Base-by-base conservation (phyloP, 2,888 invertebrate species). In the Amitus sp. region DNA sequence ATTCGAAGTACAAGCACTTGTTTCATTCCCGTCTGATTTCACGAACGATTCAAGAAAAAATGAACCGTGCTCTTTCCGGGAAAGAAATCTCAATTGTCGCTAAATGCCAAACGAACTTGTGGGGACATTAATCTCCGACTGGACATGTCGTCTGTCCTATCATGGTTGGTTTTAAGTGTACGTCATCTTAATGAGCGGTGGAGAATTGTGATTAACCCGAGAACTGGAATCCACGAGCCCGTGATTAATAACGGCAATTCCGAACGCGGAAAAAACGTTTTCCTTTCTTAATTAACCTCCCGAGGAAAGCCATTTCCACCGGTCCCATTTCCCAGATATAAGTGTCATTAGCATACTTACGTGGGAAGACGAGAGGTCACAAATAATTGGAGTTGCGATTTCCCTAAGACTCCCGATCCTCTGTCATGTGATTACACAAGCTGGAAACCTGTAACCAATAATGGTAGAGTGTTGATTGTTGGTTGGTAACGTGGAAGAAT, bases 291-390 rank as follows among this genome's bases (percentile, higher is more conserved):
- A 37, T 37, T 37, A 37, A 37, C 37, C 37, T 37, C 23, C 15
- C 15, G 37, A 15, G 37, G 13, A 37, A 13, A 37, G 37, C 13
- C 37, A 37, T 37, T 37, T 37, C 13, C 37, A 37, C 37, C 13
- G 4, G 7, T 5, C 23, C 3, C 23, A 15, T 37, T 33, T 33
- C 33, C 33, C 33, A 33, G 33, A 33, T n/a, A n/a, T n/a, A n/a
- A n/a, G n/a, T n/a, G n/a, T 33, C 12, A 33, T 33, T 33, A 33
- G 37, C 39, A 19, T 17, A 23, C 48, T 37, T 48, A 27, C 34
- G 18, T 17, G 28, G 23, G 7, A n/a, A 2, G 15, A 9, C 13
- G 15, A 20, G 20, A 15, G 42, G 33, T 18, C 30, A 42, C n/a
- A 33, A 42, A 42, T 19, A 37, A 50, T 30, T 30, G 7, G 23